Evolutionary conservation across 2,888 invertebrate genomes (phyloP), one percentile per base, ranked within the genome.

Genomic region (Malacosoma neustria): DNA sequence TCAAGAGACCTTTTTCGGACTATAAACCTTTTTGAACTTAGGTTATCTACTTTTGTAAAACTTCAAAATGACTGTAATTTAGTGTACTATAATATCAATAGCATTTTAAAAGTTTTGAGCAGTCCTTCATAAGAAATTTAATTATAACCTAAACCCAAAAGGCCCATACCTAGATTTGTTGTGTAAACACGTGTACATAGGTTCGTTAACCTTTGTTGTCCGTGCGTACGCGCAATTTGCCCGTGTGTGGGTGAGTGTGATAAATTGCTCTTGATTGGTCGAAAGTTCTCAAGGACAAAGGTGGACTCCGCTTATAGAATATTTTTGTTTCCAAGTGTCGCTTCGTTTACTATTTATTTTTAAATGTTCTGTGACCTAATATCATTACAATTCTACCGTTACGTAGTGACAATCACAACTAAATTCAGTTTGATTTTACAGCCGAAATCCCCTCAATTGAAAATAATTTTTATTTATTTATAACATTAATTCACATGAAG

Each of bases 121-220:
- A n/a, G n/a, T n/a, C n/a, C n/a, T n/a, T n/a, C n/a, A n/a, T n/a
- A n/a, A n/a, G n/a, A n/a, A n/a, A n/a, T n/a, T n/a, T n/a, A n/a
- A n/a, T n/a, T n/a, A n/a, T n/a, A n/a, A n/a, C n/a, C n/a, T n/a
- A n/a, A n/a, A n/a, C n/a, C n/a, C n/a, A n/a, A n/a, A n/a, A 22
- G 41, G 40, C 43, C 29, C 51, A 52, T 49, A 54, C 53, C 52
- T 54, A 49, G 45, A 50, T 52, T 46, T 67, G 61, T 63, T 61
- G 59, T 61, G 61, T 59, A 62, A 68, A 72, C 72, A 71, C 64
- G 71, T 70, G 60, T 46, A n/a, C n/a, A n/a, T n/a, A 54, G 57
- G 73, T 72, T 73, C 75, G 71, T 69, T 45, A 37, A 37, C 31
- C 42, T 36, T 39, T 40, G 48, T 44, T 41, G 40, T 30, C 32